Evolutionary conservation across 2,888 invertebrate genomes (phyloP), one percentile per base, ranked within the genome.

Genomic region (Xestia sexstrigata): DNA sequence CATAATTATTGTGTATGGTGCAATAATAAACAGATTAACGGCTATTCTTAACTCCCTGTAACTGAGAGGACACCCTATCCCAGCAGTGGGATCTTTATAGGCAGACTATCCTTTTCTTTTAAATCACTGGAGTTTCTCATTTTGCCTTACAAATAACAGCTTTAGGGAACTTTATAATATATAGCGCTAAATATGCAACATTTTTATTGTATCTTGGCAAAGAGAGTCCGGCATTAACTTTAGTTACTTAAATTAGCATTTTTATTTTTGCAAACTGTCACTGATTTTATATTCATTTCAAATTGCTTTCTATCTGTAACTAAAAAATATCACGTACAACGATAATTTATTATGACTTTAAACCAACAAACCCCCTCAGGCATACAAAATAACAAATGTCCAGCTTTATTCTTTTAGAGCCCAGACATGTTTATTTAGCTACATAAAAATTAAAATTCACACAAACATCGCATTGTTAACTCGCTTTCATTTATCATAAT

Each of bases 401-500:
- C 58, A 42, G 62, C 49, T 68, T 68, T 58, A 49, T 83, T 79
- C 5, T 69, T 77, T 70, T 52, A 67, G 66, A 17, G 67, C 47
- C 35, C n/a, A 42, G 23, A 2, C 39, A 68, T 68, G 62, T 80
- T 81, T 76, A 71, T 66, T 78, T 75, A 75, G 78, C 66, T 58
- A 63, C 39, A 75, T 79, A 69, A 47, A n/a, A 60, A 80, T 82
- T 74, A 79, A 82, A 81, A 87, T 77, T 79, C 74, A 74, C 77
- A 72, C 70, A 74, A 74, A 86, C 78, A 79, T 82, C 35, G 78
- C 78, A 68, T 78, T 80, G 76, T 80, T 79, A 79, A 70, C 73
- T 77, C 52, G 39, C 58, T 70, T 77, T 79, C 75, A 86, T 86
- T 87, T 79, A 86, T 86, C 78, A 79, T 81, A 84, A 84, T 84